These are phyloP conservation scores for Lymantria monacha DNA, from an alignment of 2,888 invertebrate genomes.

Conservation along the genomic window DNA sequence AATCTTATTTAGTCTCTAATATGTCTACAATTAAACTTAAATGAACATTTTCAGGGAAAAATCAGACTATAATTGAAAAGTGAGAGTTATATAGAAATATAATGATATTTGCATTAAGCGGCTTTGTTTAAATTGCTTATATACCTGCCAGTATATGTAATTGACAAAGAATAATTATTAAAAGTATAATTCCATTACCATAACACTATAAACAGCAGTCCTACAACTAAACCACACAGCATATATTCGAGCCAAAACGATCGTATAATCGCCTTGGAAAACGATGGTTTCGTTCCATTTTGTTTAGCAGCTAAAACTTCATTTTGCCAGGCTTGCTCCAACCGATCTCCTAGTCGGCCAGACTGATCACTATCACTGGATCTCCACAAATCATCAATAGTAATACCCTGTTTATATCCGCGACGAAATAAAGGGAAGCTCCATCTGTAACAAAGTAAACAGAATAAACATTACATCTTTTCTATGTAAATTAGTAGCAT, in stretches of 20 bases:
- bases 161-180: too few species aligned
- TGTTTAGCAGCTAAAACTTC: slow-evolving; percentile 77
- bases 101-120: too few species aligned
- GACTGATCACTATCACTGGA: slow-evolving; percentile 84
- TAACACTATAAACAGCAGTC: slow-evolving; percentile 80
- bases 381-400: slow-evolving; percentile 85
- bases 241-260: slow-evolving; percentile 84
- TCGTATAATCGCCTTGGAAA: slow-evolving; percentile 81
- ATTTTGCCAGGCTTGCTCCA: slow-evolving; percentile 85
- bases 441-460: slow-evolving; percentile 81
- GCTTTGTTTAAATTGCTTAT: too few species aligned
- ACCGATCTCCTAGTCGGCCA: slow-evolving; percentile 83
- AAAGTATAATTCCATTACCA: slow-evolving; percentile 69
- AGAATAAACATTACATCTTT: too few species aligned
- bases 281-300: slow-evolving; percentile 79
- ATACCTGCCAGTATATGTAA: too few species aligned
- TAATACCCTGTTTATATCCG: slow-evolving; percentile 84
- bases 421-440: slow-evolving; percentile 84
- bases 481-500: too few species aligned
- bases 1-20: too few species aligned
- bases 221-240: slow-evolving; percentile 81
- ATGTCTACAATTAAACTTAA: too few species aligned
- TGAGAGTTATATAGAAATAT: too few species aligned
- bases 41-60: too few species aligned
- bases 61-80: too few species aligned